Evolutionary conservation across 2,888 invertebrate genomes (phyloP), one percentile per base, ranked within the genome.

Genomic region (Hirtodrosophila alboralis): DNA sequence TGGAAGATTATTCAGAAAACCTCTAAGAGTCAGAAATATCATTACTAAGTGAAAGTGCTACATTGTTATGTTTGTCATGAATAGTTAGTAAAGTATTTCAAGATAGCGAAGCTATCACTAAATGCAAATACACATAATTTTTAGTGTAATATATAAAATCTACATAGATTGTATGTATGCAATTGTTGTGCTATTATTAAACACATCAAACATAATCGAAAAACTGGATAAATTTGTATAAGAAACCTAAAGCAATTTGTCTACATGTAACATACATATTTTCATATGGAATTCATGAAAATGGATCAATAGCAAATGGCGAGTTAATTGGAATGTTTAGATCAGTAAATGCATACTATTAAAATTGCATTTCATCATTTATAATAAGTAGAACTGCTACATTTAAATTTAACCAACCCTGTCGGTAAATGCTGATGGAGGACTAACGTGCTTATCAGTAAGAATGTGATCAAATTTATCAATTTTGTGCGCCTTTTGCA

Each of bases 361-460:
- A 41, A 27, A 34, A 16, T 40, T 31, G 7, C 12, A 21, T 13
- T 49, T 12, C 13, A 49, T 23, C 23, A 8, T 7, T 10, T 26
- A 28, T 12, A 27, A 27, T 37, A 3, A n/a, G 28, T 41, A n/a
- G n/a, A n/a, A 30, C 36, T 48, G 31, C 12, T 23, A 34, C 5
- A 57, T 34, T 62, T 48, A 45, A 13, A 48, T 38, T 67, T 74
- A 43, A 23, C 60, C 63, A 37, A 61, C 59, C 64, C 89, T 90
- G 66, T 91, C 91, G 59, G 90, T 91, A 65, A 92, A 92, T 44
- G 92, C 92, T 60, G 91, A 91, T 52, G 92, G 90, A 52, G 89
- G 89, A 68, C 90, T 89, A 4, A 89, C 67, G 63, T 88, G 89
- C 45, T 88, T 88, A 26, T 87, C 86, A 47, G 59, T 81, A 18